These are phyloP conservation scores for Hetaerina americana DNA, from an alignment of 1,140 invertebrate species.

Conservation along the genomic window DNA sequence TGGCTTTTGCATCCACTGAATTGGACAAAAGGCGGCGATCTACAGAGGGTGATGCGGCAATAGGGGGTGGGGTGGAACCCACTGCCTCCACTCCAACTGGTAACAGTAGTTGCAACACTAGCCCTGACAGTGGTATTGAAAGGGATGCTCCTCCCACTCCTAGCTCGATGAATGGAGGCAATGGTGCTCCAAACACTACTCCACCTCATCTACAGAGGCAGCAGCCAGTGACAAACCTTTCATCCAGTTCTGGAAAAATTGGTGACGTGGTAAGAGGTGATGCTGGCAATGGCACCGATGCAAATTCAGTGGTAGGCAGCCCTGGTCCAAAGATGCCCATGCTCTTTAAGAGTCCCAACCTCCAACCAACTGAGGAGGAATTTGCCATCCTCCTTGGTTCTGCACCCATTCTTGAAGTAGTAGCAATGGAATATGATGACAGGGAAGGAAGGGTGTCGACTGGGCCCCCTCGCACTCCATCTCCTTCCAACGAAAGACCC, in stretches of 20 bases:
- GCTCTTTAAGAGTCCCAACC: slow-evolving; percentile 22
- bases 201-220: background rate
- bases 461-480: slow-evolving; percentile 46
- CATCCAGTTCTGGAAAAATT: slow-evolving; percentile 18
- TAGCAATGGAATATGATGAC: slow-evolving; percentile 21
- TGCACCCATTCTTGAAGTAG: background rate
- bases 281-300: slow-evolving; percentile 5
- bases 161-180: slow-evolving; percentile 36
- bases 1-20: slow-evolving; percentile 73
- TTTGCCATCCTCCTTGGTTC: background rate
- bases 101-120: slow-evolving; percentile 48
- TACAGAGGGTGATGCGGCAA: slow-evolving; percentile 40
- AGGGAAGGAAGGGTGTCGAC: background rate
- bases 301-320: slow-evolving; percentile 17
- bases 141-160: slow-evolving; percentile 42
- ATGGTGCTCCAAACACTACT: slow-evolving; percentile 23
- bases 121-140: slow-evolving; percentile 64
- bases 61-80: background rate
- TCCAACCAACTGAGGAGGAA: slow-evolving; percentile 31
- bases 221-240: slow-evolving; percentile 22
- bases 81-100: slow-evolving; percentile 15
- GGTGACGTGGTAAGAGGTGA: slow-evolving; percentile 22
- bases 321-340: slow-evolving; percentile 29
- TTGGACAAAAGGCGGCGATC: slow-evolving; percentile 65
- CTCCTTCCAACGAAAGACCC: slow-evolving; percentile 37